These are phyloP conservation scores for Salvelinus sp. DNA, from an alignment of 2,113 vertebrate species.

Conservation along the genomic window DNA sequence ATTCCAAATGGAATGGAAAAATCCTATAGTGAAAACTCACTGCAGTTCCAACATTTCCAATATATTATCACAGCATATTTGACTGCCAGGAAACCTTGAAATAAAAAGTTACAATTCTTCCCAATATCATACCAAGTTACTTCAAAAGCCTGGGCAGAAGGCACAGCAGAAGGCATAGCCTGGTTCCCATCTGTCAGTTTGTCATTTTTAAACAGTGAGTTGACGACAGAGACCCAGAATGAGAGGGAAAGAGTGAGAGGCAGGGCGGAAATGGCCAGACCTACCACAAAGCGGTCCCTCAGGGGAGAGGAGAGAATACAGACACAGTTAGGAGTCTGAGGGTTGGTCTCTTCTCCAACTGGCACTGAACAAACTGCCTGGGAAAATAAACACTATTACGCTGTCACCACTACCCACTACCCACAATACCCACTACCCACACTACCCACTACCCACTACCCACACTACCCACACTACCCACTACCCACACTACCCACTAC, in stretches of 20 bases:
- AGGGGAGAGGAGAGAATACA: neutral
- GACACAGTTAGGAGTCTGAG: neutral
- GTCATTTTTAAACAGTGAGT: neutral
- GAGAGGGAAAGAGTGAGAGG: constrained; percentile 5
- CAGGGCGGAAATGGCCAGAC: neutral
- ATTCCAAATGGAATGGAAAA: constrained; percentile 24
- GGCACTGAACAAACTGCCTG: neutral
- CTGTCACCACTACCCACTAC: neutral
- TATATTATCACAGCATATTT: constrained; percentile 8
- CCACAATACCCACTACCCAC: no score
- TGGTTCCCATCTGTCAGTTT: neutral
- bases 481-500: no score
- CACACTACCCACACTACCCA: no score
- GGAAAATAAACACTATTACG: neutral
- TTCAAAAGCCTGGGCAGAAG: constrained; percentile 11
- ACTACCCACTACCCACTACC: no score
- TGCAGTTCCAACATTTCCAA: constrained; percentile 21
- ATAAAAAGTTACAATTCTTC: constrained; percentile 9
- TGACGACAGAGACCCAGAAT: neutral
- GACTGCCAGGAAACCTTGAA: constrained; percentile 20
- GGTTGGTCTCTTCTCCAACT: neutral
- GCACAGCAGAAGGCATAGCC: neutral
- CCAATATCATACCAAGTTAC: constrained; percentile 23
- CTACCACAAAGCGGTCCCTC: neutral
- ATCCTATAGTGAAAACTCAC: neutral